A percentile compares a stretch with the other conserved stretches of the same genome.
Conservation (phyloP, 2,113 vertebrate species). For the Poeciliopsis turrubarensis region DNA sequence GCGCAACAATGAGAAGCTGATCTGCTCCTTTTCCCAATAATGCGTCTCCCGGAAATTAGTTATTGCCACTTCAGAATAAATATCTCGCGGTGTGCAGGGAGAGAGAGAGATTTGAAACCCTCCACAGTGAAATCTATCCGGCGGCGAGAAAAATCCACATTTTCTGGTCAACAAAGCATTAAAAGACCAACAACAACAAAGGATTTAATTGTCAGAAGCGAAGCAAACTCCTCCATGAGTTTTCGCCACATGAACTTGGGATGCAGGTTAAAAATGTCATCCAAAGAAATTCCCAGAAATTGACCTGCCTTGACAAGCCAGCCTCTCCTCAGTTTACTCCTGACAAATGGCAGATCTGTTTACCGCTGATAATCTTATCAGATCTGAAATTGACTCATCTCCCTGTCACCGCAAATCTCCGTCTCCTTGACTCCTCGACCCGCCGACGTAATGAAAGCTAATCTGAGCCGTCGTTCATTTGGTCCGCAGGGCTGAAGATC, state of each 20-base stretch:
- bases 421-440: slow-evolving; percentile 30
- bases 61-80: slow-evolving; percentile 38
- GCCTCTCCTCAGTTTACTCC: slow-evolving; percentile 16
- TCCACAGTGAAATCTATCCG: slow-evolving; percentile 5
- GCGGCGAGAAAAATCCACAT: background rate
- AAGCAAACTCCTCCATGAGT: slow-evolving; percentile 1
- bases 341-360: slow-evolving; percentile 50
- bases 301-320: slow-evolving; percentile 3
- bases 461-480: slow-evolving; percentile 25
- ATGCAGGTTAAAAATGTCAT: slow-evolving; percentile 6
- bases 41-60: slow-evolving; percentile 27
- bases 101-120: slow-evolving; percentile 18
- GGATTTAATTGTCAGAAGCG: background rate
- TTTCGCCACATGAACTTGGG: background rate
- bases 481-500: slow-evolving; percentile 87
- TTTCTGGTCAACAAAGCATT: background rate
- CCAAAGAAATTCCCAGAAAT: slow-evolving; percentile 22
- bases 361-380: slow-evolving; percentile 62
- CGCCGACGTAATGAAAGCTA: slow-evolving; percentile 28
- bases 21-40: slow-evolving; percentile 36
- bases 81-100: slow-evolving; percentile 19
- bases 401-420: slow-evolving; percentile 29
- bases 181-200: slow-evolving; percentile 5
- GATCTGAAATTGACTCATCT: slow-evolving; percentile 49
- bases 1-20: slow-evolving; percentile 34